These are phyloP conservation scores for Melitaea athalia DNA, from an alignment of 2,888 invertebrate genomes.

Conservation along the genomic window DNA sequence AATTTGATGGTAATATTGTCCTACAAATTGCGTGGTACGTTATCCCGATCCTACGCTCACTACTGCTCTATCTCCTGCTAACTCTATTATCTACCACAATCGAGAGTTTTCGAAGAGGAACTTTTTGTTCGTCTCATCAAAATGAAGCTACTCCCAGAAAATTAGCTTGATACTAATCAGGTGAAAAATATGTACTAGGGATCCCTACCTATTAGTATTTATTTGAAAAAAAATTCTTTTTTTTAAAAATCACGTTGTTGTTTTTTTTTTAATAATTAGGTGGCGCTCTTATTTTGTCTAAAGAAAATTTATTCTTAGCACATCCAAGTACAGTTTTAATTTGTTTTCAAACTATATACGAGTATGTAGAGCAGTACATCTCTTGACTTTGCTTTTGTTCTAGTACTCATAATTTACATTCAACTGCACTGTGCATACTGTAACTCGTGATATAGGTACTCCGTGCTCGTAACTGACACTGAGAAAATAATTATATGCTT, in stretches of 20 bases:
- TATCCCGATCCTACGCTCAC: too few relatives aligned
- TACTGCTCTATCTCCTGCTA: too few relatives aligned
- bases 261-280: background rate
- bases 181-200: too few relatives aligned
- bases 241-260: background rate
- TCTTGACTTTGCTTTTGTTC: constrained; percentile 5
- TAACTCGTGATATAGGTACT: background rate
- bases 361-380: background rate
- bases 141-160: too few relatives aligned
- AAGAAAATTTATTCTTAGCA: background rate
- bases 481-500: constrained; percentile 1
- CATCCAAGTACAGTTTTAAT: background rate
- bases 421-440: constrained; percentile 10
- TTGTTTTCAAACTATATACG: background rate
- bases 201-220: too few relatives aligned
- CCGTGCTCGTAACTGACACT: too few relatives aligned
- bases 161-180: too few relatives aligned
- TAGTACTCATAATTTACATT: constrained; percentile 3
- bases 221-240: background rate
- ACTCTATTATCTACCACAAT: too few relatives aligned
- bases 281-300: background rate
- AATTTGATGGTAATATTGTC: too few relatives aligned
- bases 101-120: too few relatives aligned
- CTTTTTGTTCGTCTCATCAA: too few relatives aligned
- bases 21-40: too few relatives aligned